Base-by-base conservation (phyloP, 2,888 invertebrate species). In the Thecocarcelia acutangulata region DNA sequence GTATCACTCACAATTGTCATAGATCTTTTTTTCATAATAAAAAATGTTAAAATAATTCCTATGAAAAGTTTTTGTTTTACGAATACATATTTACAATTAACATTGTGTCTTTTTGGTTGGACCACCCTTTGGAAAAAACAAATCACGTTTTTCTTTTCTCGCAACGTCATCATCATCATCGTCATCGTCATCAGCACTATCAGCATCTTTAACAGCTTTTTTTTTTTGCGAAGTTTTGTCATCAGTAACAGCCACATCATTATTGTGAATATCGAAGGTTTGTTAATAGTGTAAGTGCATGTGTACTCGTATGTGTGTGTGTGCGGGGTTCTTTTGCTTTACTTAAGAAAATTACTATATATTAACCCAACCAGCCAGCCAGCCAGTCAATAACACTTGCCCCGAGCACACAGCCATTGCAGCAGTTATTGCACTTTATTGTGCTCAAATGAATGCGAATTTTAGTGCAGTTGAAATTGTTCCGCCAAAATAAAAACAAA, bases 381-480 rank as follows among this genome's bases (percentile, higher is more conserved):
- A 33, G 83, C 80, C 82, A 74, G 83, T 83, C 83, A 83, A 83
- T 82, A 78, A 66, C 78, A 78, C 78, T 78, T 78, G 72, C 66
- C 66, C 54, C 48, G 28, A 72, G 58, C 48, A 70, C 48, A 17
- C 44, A 37, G 17, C 37, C 37, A 69, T 17, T 64, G 77, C 64
- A 61, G 61, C 61, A 61, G 42, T 33, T 28, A 40, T 42, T 76
- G 68, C 70, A 77, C 46, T 77, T 37, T 63, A 44, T 19, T 63
- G 42, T 52, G 42, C 28, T 17, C n/a, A 1, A 33, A 9, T 8
- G 33, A 33, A 33, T 6, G 6, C 3, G 15, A 64, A 42, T 64
- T 64, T 54, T 28, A 74, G 54, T 56, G 63, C 56, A 56, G 17
- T 56, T 17, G 24, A 37, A 37, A 70, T 28, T 63, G 69, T 70